Evolutionary conservation across 2,888 invertebrate species (phyloP).

Genomic region (Polymixis lichenea): DNA sequence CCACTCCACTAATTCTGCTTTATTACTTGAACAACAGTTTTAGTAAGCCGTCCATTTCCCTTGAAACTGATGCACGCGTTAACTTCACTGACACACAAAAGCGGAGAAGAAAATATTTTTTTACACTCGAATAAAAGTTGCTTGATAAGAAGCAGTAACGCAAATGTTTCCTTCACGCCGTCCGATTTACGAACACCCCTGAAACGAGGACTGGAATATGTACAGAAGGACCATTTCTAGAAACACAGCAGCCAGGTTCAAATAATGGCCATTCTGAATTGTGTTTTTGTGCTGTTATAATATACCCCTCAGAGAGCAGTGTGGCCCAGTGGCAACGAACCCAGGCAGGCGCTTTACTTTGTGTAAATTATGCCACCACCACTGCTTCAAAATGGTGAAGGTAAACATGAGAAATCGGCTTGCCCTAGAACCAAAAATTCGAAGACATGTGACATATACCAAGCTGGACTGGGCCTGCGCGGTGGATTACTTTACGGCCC

Average conservation of each 20-base stretch:
- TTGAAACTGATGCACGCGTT: constrained; percentile 23
- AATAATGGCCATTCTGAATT: too few relatives aligned
- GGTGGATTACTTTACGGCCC: too few relatives aligned
- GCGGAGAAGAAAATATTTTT: constrained; percentile 27
- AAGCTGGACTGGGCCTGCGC: too few relatives aligned
- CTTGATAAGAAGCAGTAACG: constrained; percentile 44
- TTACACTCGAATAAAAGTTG: constrained; percentile 44
- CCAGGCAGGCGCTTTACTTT: too few relatives aligned
- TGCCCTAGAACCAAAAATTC: too few relatives aligned
- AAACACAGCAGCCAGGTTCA: not conserved
- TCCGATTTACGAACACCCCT: constrained; percentile 44
- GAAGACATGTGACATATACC: too few relatives aligned
- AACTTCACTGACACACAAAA: constrained; percentile 17
- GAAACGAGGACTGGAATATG: not conserved
- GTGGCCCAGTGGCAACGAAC: too few relatives aligned
- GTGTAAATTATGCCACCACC: too few relatives aligned
- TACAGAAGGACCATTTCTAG: constrained; percentile 2
- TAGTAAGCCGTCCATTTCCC: constrained; percentile 10
- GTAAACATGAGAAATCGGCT: too few relatives aligned
- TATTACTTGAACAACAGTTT: constrained; percentile 1
- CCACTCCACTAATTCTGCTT: not conserved
- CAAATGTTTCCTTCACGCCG: constrained; percentile 41
- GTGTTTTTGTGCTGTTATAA: too few relatives aligned
- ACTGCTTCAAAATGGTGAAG: too few relatives aligned
- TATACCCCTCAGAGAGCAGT: too few relatives aligned